Conservation (phyloP, 2,113 vertebrate genomes). For the Sander lucioperca region DNA sequence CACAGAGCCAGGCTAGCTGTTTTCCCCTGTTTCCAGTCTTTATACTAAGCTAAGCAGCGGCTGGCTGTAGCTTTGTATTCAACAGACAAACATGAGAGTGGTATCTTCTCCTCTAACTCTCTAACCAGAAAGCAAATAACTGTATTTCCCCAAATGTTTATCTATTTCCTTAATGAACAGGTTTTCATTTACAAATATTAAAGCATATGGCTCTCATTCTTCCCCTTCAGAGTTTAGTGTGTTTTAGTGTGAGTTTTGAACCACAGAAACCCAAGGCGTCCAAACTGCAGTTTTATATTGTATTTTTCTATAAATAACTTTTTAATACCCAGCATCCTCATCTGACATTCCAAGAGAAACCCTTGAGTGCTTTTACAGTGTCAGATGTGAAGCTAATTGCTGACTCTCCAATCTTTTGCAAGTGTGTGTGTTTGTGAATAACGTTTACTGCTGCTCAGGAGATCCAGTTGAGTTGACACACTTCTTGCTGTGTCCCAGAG, state of each 20-base stretch:
- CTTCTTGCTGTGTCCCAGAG: conserved; percentile 21
- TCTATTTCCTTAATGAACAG: no score
- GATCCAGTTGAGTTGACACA: conserved; percentile 41
- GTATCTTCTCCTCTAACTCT: no score
- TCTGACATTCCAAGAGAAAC: conserved; percentile 37
- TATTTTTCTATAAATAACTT: conserved; percentile 51
- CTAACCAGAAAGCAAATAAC: background rate
- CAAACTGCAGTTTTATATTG: conserved; percentile 38
- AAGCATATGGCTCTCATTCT: background rate
- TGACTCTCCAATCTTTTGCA: conserved; percentile 31
- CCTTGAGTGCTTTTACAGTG: conserved; percentile 44
- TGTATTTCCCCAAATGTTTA: background rate
- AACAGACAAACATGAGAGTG: background rate
- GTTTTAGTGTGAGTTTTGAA: conserved; percentile 21
- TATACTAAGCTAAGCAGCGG: background rate
- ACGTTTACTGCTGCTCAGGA: conserved; percentile 24
- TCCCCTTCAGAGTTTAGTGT: background rate
- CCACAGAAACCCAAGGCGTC: conserved; percentile 44
- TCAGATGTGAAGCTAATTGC: conserved; percentile 37
- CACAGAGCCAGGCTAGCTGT: background rate
- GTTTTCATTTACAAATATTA: conserved; percentile 11
- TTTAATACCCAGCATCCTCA: conserved; percentile 38
- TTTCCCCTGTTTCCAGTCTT: background rate
- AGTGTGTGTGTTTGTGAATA: conserved; percentile 14
- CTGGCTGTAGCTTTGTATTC: no score